Evolutionary conservation across 2,113 vertebrate species (phyloP), one percentile per base, ranked within the genome.

Genomic region (Plectropomus leopardus): DNA sequence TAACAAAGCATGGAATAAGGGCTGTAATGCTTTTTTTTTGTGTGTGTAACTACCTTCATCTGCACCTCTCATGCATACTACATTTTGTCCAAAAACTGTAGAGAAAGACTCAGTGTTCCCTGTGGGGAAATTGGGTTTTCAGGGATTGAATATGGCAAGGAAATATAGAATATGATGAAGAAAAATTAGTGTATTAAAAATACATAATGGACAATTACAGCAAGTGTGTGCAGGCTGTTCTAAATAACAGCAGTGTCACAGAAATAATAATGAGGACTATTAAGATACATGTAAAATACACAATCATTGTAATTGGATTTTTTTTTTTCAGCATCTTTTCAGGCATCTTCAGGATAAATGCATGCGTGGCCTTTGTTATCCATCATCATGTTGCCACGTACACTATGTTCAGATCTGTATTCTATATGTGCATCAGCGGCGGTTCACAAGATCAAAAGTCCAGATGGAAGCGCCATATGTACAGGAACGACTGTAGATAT

Each of bases 391-490:
- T 44, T 13, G 32, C 23, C 9, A 14, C 15, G 32, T 24, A 44
- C 69, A 50, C 24, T 7, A 74, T 45, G 45, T 60, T 24, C 66
- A 60, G 16, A 21, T 80, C 11, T 50, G 55, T 55, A 55, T 50
- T 24, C 54, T 67, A 28, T 9, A 68, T 44, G 50, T 61, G 40
- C 64, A 64, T 78, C 63, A 51, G 19, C 15, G 1, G 48, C 42
- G 10, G 14, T 44, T 64, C 50, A 61, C 47, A 54, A 21, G 64
- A 57, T 58, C 74, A 32, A 24, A 59, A 3, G 53, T 59, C 64
- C 70, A 76, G 72, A 72, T 64, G 76, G 66, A 32, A 34, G 28
- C 66, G 42, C 8, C 71, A 45, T 8, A 76, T 72, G 66, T 7
- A 59, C 30, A 48, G 19, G 26, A 67, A 57, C 61, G 40, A n/a